Evolutionary conservation across 35 echinoderm and acorn worm genomes (phyloP), one percentile per base, ranked within the genome.

Genomic region (Chiridota heheva): DNA sequence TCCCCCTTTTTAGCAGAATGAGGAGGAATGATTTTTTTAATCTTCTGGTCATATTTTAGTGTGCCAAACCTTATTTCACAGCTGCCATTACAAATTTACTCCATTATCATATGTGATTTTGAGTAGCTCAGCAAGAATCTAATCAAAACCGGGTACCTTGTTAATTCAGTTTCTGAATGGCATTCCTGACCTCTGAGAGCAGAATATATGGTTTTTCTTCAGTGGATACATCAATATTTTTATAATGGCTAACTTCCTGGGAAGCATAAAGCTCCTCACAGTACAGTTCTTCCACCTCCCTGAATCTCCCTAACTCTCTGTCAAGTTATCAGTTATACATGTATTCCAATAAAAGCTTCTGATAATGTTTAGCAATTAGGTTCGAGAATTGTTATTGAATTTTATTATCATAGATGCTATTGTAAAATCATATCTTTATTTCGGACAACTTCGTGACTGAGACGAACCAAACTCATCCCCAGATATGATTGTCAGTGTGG

Each of bases 1-100:
- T 75, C 66, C 18, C 82, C 82, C 25, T 75, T 85, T 40, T 75
- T 85, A 34, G 82, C n/a, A n/a, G n/a, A n/a, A n/a, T n/a, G 63
- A 7, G 63, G 48, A 0, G 56, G 82, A 53, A 33, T 66, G 25
- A 56, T 48, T 26, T 42, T 76, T 85, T 55, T 36, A 74, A 28
- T 85, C 82, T 36, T 39, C 37, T 38, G 56, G 82, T 53, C 82
- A 85, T 49, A 20, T 37, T 72, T 85, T 85, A 6, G 47, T 72
- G 18, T 85, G 48, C 82, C 48, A 85, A 42, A 85, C 63, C 33
- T 60, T 51, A 32, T 75, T 85, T 37, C 82, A 85, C 31, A 85
- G 32, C 17, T 85, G 59, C 8, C 33, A 40, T 58, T 74, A 60
- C 7, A 81, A 40, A 13, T 29, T 60, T 3, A 6, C 2, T n/a